These are phyloP conservation scores for Chrysaora quinquecirrha DNA, from an alignment of 30 jellyfish, hydroid and myxozoan genomes.

Conservation along the genomic window DNA sequence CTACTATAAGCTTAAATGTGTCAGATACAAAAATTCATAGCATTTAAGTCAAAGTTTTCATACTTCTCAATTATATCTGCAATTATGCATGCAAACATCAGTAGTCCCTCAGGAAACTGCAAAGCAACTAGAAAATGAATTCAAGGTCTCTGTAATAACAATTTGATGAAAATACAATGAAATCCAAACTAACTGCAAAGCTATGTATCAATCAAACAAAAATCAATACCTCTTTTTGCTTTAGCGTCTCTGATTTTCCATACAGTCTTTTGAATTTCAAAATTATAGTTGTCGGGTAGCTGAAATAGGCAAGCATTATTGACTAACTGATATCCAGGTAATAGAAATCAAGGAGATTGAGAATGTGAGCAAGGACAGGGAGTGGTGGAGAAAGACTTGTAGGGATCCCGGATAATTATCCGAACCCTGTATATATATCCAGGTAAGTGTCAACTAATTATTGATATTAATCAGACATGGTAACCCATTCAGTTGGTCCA, in stretches of 20 bases:
- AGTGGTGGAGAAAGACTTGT: too few species aligned
- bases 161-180: not conserved
- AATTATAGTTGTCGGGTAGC: constrained; percentile 93
- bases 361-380: too few species aligned
- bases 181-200: too few species aligned
- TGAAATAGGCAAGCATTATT: constrained; percentile 21
- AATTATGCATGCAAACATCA: constrained; percentile 89
- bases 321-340: too few species aligned
- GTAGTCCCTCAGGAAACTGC: constrained; percentile 99
- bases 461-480: too few species aligned
- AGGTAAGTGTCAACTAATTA: too few species aligned
- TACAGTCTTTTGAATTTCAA: constrained; percentile 94
- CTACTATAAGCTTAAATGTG: not conserved
- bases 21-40: too few species aligned
- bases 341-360: too few species aligned
- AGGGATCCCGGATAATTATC: too few species aligned
- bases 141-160: not conserved
- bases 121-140: constrained; percentile 75
- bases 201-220: too few species aligned
- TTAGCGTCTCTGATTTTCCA: constrained; percentile 91
- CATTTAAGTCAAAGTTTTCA: constrained; percentile 3
- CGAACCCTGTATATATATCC: too few species aligned
- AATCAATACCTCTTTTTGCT: constrained; percentile 76
- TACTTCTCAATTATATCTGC: constrained; percentile 98
- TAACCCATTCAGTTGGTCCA: too few species aligned